Percentiles rank a stretch among this genome's conserved stretches.
phyloP scores from a whole-genome alignment of 2,113 vertebrate genomes.

The Gadus chalcogrammus region DNA sequence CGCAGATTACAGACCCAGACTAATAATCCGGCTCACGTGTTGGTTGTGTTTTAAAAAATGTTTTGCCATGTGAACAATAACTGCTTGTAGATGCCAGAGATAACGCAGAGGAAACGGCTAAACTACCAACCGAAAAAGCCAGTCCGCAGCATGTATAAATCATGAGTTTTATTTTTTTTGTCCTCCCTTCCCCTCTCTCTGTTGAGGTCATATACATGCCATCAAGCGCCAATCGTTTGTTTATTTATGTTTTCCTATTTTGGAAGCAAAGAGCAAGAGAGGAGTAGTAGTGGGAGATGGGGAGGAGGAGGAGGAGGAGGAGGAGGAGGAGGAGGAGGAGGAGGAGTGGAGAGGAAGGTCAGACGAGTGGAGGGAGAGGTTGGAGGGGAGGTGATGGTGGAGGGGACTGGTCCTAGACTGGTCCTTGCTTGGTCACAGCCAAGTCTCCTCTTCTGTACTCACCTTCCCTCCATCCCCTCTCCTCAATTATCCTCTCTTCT shows the following conservation, averaged over 20 bases:
- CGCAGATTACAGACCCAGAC: too few relatives aligned
- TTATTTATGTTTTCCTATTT: conserved; percentile 67
- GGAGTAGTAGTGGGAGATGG: conserved; percentile 49
- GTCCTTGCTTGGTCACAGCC: too few relatives aligned
- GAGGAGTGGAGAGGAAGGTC: conserved; percentile 18
- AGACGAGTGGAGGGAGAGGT: conserved; percentile 30
- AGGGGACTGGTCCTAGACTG: too few relatives aligned
- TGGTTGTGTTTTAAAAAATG: not conserved
- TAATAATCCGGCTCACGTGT: too few relatives aligned
- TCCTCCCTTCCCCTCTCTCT: conserved; percentile 49
- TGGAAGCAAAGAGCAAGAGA: conserved; percentile 53
- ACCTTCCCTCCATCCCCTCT: conserved; percentile 27
- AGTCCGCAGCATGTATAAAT: conserved; percentile 57
- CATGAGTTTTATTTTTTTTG: conserved; percentile 46
- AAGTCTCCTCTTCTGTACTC: conserved; percentile 22
- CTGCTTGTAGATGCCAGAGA: conserved; percentile 39
- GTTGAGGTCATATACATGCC: conserved; percentile 54
- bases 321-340: too few relatives aligned
- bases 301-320: not conserved
- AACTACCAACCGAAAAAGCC: conserved; percentile 22
- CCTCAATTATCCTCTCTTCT: conserved; percentile 24
- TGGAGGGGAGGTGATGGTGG: conserved; percentile 18
- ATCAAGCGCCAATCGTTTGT: conserved; percentile 63
- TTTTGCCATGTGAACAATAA: conserved; percentile 8
- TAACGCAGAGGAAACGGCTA: conserved; percentile 2